Percentiles rank a stretch among this genome's conserved stretches.
phyloP scores from a whole-genome alignment of 2,797 vertebrate species.

The Coendou prehensilis region DNA sequence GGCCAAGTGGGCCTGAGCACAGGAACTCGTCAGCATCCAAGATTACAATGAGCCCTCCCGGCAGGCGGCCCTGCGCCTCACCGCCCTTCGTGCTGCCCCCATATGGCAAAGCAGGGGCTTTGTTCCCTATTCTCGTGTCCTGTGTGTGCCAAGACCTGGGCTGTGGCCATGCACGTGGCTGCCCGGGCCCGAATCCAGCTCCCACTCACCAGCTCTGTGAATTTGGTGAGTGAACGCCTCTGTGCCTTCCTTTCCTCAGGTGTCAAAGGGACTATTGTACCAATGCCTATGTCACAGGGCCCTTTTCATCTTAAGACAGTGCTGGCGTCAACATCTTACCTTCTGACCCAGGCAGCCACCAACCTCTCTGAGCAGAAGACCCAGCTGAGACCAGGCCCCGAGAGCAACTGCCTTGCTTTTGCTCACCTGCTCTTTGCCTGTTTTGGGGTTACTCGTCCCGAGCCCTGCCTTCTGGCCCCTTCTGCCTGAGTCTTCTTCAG shows the following conservation, averaged over 20 bases:
- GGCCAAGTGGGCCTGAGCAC: no score
- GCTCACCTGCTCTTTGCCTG: neutral
- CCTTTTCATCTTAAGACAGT: neutral
- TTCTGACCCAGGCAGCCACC: neutral
- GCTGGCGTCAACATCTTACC: neutral
- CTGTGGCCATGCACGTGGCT: neutral
- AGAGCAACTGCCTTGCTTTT: neutral
- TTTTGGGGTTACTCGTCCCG: neutral
- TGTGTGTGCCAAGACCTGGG: fast-evolving
- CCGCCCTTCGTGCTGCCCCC: neutral
- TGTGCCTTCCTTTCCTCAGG: neutral
- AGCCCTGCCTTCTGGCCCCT: neutral
- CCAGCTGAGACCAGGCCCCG: neutral
- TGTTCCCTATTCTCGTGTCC: neutral
- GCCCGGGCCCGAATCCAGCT: neutral
- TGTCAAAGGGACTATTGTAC: neutral
- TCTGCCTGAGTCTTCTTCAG: neutral
- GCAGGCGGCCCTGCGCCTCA: neutral
- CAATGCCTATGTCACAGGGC: neutral
- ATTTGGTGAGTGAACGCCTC: neutral
- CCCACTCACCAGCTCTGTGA: neutral
- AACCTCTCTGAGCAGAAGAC: neutral
- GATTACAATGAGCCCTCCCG: neutral
- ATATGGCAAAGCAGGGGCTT: neutral
- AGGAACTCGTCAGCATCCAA: fast-evolving